These are phyloP conservation scores for Rhinolophus sinicus DNA, from an alignment of 2,113 vertebrate genomes.

Conservation along the genomic window DNA sequence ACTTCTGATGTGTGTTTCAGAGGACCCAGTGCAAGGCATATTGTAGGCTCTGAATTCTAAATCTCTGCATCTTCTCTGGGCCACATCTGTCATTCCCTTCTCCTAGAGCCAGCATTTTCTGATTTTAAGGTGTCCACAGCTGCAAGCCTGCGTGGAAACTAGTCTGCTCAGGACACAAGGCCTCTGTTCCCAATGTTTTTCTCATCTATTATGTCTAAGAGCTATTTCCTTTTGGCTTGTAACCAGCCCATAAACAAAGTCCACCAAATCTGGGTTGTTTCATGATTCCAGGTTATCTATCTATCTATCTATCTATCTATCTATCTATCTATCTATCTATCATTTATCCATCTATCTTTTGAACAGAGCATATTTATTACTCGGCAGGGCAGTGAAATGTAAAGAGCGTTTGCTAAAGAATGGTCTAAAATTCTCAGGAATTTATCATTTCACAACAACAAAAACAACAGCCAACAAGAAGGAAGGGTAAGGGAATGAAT, in stretches of 20 bases:
- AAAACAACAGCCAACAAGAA: conserved; percentile 38
- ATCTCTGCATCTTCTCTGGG: background rate
- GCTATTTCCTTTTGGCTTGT: conserved; percentile 74
- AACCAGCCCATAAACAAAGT: conserved; percentile 64
- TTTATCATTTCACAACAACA: conserved; percentile 58
- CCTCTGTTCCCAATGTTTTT: conserved; percentile 5
- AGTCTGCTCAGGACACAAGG: background rate
- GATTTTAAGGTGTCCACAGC: background rate
- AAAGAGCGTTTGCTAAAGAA: conserved; percentile 66
- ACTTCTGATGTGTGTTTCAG: background rate
- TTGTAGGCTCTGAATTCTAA: background rate
- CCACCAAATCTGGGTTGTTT: conserved; percentile 75
- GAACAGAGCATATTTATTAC: conserved; percentile 66
- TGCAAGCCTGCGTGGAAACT: background rate
- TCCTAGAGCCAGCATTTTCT: background rate
- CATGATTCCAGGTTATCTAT: conserved; percentile 64
- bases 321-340: background rate
- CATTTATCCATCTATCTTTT: background rate
- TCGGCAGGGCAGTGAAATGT: conserved; percentile 63
- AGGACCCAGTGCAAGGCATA: background rate
- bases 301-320: background rate
- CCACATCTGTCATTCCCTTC: background rate
- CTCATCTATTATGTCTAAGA: conserved; percentile 55
- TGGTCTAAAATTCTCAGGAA: conserved; percentile 31
- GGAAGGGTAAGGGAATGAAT: conserved; percentile 12